A percentile compares a stretch with the other conserved stretches of the same genome.
These are phyloP conservation scores for Melanogrammus aeglefinus DNA, from an alignment of 2,797 vertebrate species.

Conservation along the genomic window DNA sequence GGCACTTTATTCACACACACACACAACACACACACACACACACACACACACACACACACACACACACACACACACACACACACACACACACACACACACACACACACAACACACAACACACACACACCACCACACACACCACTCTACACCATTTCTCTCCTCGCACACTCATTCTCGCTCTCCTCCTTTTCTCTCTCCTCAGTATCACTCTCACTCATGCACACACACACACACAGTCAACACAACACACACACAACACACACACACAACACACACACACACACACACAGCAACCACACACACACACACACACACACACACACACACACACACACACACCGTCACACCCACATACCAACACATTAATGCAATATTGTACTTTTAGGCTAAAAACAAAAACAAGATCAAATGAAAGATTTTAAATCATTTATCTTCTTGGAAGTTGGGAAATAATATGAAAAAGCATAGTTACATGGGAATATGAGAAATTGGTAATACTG, in stretches of 20 bases:
- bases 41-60: constrained; percentile 20
- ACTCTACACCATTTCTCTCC: too few species aligned
- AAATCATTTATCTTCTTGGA: not conserved
- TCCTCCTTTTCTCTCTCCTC: too few species aligned
- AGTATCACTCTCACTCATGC: too few species aligned
- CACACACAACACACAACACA: not conserved
- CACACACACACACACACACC: not conserved
- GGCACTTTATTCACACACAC: constrained; percentile 41
- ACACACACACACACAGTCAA: not conserved
- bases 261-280: not conserved
- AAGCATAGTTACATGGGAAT: not conserved
- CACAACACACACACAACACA: too few species aligned
- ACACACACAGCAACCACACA: constrained; percentile 17
- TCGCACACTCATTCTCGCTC: too few species aligned
- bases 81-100: not conserved
- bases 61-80: constrained; percentile 16
- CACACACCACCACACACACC: too few species aligned
- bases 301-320: constrained; percentile 20
- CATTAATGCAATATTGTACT: too few species aligned
- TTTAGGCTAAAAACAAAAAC: too few species aligned
- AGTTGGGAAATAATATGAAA: not conserved
- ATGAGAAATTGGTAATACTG: not conserved
- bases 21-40: constrained; percentile 14
- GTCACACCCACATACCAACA: too few species aligned
- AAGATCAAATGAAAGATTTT: not conserved